These are phyloP conservation scores for Fukomys damarensis DNA, from an alignment of 2,113 vertebrate species.

Conservation along the genomic window DNA sequence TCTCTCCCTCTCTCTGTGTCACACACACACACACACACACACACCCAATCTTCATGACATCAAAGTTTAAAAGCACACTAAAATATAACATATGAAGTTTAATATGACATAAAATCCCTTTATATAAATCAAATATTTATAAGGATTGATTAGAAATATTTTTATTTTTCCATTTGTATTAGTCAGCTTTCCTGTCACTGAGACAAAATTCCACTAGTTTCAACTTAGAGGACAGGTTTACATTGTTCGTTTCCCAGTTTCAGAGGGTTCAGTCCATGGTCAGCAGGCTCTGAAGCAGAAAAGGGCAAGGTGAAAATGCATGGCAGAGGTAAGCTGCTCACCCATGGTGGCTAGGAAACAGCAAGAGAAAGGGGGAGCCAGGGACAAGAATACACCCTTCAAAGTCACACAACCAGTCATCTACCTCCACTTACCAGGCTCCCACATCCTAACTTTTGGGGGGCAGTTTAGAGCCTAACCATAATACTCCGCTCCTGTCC, in stretches of 20 bases:
- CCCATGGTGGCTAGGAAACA: background rate
- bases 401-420: background rate
- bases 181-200: background rate
- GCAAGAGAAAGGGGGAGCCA: background rate
- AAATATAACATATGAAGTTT: background rate
- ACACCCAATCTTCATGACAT: background rate
- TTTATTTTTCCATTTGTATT: background rate
- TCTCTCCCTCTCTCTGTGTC: background rate
- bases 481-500: background rate
- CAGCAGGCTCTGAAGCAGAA: background rate
- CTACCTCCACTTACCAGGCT: background rate
- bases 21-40: background rate
- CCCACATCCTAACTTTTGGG: background rate
- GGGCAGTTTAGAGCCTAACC: background rate
- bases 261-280: background rate
- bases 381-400: background rate
- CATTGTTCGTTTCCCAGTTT: background rate
- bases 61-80: background rate
- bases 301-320: background rate
- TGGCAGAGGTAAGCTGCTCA: background rate
- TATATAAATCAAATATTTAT: background rate
- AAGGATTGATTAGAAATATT: background rate
- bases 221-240: background rate
- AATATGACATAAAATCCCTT: conserved; percentile 7
- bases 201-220: background rate